Evolutionary conservation across 2,113 vertebrate species (phyloP).

Genomic region (Cettia cetti): DNA sequence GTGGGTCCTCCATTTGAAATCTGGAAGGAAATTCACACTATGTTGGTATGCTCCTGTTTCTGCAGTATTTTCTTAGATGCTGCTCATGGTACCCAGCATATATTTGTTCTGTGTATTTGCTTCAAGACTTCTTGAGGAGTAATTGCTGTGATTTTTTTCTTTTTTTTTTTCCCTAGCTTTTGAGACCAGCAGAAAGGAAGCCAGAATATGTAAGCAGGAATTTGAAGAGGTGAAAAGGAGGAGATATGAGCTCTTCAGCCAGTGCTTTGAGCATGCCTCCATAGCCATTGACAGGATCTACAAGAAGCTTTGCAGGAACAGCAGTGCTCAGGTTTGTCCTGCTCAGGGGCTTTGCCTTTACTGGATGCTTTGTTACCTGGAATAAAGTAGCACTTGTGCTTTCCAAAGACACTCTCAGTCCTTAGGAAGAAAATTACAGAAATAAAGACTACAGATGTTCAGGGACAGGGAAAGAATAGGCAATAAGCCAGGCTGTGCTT

Average conservation of each 20-base stretch:
- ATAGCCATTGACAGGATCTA: constrained; percentile 89
- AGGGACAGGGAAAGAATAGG: not conserved
- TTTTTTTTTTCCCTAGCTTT: constrained; percentile 75
- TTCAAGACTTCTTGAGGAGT: not conserved
- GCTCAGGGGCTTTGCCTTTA: not conserved
- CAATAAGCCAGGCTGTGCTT: not conserved
- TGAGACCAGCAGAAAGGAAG: constrained; percentile 80
- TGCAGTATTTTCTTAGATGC: not conserved
- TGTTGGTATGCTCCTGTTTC: not conserved
- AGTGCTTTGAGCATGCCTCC: constrained; percentile 88
- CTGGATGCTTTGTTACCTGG: not conserved
- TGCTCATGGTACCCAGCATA: not conserved
- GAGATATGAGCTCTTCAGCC: constrained; percentile 81
- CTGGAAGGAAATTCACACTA: not conserved
- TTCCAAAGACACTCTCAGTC: not conserved
- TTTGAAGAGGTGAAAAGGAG: constrained; percentile 88
- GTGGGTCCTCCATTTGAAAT: not conserved
- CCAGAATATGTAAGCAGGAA: constrained; percentile 78
- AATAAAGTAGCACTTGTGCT: not conserved
- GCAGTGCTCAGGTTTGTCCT: constrained; percentile 86
- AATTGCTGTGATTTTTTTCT: not conserved
- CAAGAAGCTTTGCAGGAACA: constrained; percentile 89
- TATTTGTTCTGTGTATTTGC: not conserved
- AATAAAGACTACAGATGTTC: not conserved
- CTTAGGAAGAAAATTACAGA: not conserved